Percentiles rank a stretch among this genome's conserved stretches.
Conservation (phyloP, 30 jellyfish, hydroid and myxozoan genomes). For the Calvadosia cruxmelitensis region DNA sequence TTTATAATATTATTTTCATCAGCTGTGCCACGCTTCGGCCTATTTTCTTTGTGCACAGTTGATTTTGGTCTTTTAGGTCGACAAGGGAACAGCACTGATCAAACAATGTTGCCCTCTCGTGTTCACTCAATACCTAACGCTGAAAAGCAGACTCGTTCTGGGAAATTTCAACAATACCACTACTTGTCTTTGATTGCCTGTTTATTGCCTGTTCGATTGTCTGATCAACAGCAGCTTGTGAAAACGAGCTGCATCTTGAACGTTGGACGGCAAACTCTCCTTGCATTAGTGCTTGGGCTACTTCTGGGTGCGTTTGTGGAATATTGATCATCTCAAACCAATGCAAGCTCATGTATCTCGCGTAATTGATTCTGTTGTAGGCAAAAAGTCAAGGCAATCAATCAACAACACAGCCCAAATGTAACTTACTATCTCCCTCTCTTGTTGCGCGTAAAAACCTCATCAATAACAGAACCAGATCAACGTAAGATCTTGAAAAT, state of each 20-base stretch:
- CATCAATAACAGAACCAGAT: conserved; percentile 13
- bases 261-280: conserved; percentile 20
- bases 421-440: conserved; percentile 21
- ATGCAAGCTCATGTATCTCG: conserved; percentile 12
- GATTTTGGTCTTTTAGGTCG: not conserved
- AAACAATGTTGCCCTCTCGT: not conserved
- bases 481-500: too few relatives aligned
- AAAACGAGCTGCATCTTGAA: conserved; percentile 5
- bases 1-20: not conserved
- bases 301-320: conserved; percentile 18
- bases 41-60: not conserved
- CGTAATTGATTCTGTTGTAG: conserved; percentile 9
- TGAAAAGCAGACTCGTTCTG: not conserved
- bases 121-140: not conserved
- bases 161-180: conserved; percentile 7
- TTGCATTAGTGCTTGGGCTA: not conserved
- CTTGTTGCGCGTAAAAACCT: conserved; percentile 16
- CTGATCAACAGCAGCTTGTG: conserved; percentile 4
- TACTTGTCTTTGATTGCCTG: conserved; percentile 19
- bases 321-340: conserved; percentile 6
- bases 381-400: conserved; percentile 30
- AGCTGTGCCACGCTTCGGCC: not conserved
- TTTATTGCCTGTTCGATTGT: conserved; percentile 18
- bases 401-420: conserved; percentile 4
- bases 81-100: not conserved